A percentile compares a stretch with the other conserved stretches of the same genome.
Evolutionary conservation across 1,140 invertebrate genomes (phyloP).

Genomic region (Drosophila tropicalis): DNA sequence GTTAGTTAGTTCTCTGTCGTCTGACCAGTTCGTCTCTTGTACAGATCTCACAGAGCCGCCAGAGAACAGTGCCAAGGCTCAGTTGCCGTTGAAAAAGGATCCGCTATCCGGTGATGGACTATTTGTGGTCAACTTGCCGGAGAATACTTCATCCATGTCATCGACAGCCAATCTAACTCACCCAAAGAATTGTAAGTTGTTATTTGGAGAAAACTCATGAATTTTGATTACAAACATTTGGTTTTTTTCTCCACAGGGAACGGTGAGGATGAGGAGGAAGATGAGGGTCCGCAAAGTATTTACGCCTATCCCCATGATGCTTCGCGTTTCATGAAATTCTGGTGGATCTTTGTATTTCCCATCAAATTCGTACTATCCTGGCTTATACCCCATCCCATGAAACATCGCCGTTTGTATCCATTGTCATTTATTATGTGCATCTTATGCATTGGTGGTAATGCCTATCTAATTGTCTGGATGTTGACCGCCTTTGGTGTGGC

Average conservation of each 20-base stretch:
- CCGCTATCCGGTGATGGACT: conserved; percentile 74
- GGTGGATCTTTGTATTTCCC: conserved; percentile 90
- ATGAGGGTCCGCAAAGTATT: conserved; percentile 54
- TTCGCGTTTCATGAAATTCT: conserved; percentile 83
- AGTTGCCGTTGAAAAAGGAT: conserved; percentile 77
- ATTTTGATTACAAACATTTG: neutral
- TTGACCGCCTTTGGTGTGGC: conserved; percentile 93
- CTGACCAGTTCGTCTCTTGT: neutral
- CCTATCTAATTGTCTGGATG: conserved; percentile 96
- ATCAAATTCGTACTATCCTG: conserved; percentile 87
- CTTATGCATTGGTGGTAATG: conserved; percentile 92
- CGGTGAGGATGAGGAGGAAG: conserved; percentile 59
- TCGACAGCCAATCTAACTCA: conserved; percentile 73
- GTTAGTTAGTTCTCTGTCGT: too few species aligned
- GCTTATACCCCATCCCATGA: conserved; percentile 91
- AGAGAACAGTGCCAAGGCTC: conserved; percentile 81
- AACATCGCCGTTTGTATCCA: conserved; percentile 88
- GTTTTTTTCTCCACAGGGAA: conserved; percentile 42
- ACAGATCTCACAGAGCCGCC: conserved; percentile 77
- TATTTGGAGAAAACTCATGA: too few species aligned
- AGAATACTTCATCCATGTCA: conserved; percentile 78
- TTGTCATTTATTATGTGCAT: conserved; percentile 94
- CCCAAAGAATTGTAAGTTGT: conserved; percentile 72
- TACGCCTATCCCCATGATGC: conserved; percentile 60
- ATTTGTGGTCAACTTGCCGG: conserved; percentile 75